phyloP scores from a whole-genome alignment of 2,113 vertebrate species.

The Tupaia chinensis region DNA sequence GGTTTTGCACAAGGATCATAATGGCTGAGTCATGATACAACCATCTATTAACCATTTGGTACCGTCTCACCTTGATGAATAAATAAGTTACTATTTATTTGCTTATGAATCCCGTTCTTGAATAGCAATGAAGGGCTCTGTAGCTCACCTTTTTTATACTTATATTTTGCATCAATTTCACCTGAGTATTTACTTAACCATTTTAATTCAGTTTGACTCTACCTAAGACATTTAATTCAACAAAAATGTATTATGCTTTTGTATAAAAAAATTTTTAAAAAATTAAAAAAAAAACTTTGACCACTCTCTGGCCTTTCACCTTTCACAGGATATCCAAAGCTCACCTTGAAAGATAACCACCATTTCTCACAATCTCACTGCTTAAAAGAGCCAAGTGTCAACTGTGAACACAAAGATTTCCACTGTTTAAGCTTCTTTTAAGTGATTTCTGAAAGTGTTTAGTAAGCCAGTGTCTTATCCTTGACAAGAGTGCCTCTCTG shows the following conservation, averaged over 20 bases:
- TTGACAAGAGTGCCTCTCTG: neutral
- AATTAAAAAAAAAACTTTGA: neutral
- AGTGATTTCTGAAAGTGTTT: slow-evolving; percentile 15
- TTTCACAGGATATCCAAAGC: neutral
- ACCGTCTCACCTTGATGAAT: neutral
- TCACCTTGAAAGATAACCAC: neutral
- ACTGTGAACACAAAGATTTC: neutral
- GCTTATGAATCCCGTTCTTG: neutral
- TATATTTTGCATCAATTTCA: neutral
- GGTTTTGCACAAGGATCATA: neutral
- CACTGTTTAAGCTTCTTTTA: neutral
- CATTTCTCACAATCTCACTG: neutral
- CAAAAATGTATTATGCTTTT: neutral
- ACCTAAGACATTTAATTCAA: neutral
- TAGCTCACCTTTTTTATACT: neutral
- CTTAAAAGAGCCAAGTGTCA: neutral
- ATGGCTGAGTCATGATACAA: neutral
- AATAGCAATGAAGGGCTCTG: neutral
- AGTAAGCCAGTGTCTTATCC: neutral
- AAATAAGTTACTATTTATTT: neutral
- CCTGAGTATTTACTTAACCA: neutral
- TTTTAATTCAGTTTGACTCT: neutral
- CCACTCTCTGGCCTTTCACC: neutral
- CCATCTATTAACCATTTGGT: neutral
- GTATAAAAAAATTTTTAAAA: neutral